A percentile compares a stretch with the other conserved stretches of the same genome.
These are phyloP conservation scores for Thunnus maccoyii DNA, from an alignment of 2,113 vertebrate species.

Conservation along the genomic window DNA sequence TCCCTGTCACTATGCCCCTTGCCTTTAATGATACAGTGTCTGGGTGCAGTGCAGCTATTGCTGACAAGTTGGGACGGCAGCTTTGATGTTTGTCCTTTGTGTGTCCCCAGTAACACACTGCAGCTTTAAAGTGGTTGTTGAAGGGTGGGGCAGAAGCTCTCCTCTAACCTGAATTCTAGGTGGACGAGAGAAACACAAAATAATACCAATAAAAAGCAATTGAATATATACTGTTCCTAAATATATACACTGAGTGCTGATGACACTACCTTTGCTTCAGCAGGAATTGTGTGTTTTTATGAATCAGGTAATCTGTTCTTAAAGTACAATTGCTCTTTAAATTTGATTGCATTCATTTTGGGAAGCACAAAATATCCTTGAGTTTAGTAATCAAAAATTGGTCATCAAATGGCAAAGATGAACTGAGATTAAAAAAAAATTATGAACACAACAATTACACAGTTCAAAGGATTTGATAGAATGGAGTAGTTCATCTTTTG, in stretches of 20 bases:
- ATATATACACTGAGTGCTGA: background rate
- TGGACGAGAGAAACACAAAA: constrained; percentile 17
- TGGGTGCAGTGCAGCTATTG: constrained; percentile 8
- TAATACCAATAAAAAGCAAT: background rate
- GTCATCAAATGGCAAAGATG: background rate
- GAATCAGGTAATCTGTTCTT: background rate
- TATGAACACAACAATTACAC: constrained; percentile 1
- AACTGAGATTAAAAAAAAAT: background rate
- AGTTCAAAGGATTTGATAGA: background rate
- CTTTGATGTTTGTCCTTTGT: constrained; percentile 74
- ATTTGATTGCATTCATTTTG: background rate
- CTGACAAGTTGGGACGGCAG: constrained; percentile 53
- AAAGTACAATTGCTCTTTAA: background rate
- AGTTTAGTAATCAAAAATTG: background rate
- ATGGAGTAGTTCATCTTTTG: background rate
- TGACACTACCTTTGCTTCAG: background rate
- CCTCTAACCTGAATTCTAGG: constrained; percentile 44
- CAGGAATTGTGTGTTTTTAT: background rate
- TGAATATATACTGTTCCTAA: background rate
- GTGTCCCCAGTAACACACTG: constrained; percentile 53
- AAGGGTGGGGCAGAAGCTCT: constrained; percentile 37
- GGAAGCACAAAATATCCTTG: background rate
- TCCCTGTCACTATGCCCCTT: constrained; percentile 45
- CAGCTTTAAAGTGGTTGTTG: constrained; percentile 44
- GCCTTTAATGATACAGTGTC: constrained; percentile 60